phyloP scores from a whole-genome alignment of 2,113 vertebrate species.

The Siphamia tubifer region DNA sequence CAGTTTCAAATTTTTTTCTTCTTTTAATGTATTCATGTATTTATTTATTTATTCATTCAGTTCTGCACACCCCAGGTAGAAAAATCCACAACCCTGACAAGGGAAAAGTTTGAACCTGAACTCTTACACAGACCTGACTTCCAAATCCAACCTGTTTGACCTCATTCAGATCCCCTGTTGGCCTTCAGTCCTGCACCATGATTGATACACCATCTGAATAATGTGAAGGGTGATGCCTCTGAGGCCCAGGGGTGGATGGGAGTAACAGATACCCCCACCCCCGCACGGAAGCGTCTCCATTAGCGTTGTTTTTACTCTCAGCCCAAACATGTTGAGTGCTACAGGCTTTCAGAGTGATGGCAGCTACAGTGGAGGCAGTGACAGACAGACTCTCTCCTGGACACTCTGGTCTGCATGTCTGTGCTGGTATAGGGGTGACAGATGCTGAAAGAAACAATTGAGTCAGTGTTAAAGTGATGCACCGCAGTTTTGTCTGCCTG shows the following conservation, averaged over 20 bases:
- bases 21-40: too few species aligned
- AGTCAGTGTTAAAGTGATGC: conserved; percentile 5
- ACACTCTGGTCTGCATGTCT: conserved; percentile 38
- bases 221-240: conserved; percentile 35
- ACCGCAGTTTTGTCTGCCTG: not conserved
- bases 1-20: too few species aligned
- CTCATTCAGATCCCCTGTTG: conserved; percentile 16
- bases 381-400: conserved; percentile 29
- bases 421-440: conserved; percentile 29
- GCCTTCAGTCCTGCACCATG: conserved; percentile 33
- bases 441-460: conserved; percentile 29
- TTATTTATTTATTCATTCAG: too few species aligned
- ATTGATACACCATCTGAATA: conserved; percentile 64
- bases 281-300: conserved; percentile 57
- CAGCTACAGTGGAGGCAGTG: conserved; percentile 16
- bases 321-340: conserved; percentile 68
- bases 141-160: conserved; percentile 60
- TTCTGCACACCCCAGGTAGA: too few species aligned
- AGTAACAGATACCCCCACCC: conserved; percentile 65
- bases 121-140: conserved; percentile 49
- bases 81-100: too few species aligned
- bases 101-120: conserved; percentile 33
- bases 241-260: not conserved
- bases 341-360: conserved; percentile 36
- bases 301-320: conserved; percentile 66